Percentiles rank a stretch among this genome's conserved stretches.
Conservation (phyloP, 2,113 vertebrate genomes). For the Pangasianodon gigas region DNA sequence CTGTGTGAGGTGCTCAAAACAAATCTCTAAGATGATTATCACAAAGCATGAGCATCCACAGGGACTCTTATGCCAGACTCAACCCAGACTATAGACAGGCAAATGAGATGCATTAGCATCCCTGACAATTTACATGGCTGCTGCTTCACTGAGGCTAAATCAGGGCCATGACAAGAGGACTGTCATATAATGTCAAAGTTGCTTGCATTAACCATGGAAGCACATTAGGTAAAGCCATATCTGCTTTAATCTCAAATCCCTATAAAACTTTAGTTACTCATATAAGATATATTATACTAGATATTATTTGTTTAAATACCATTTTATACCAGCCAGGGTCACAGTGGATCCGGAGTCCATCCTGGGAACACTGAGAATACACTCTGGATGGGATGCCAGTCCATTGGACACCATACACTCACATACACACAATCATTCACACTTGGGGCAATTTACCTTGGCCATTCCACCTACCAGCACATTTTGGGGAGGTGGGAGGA, state of each 20-base stretch:
- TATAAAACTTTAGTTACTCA: background rate
- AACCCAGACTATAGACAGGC: background rate
- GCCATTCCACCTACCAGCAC: background rate
- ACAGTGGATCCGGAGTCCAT: background rate
- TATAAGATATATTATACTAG: background rate
- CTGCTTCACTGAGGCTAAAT: slow-evolving; percentile 52
- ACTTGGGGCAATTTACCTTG: background rate
- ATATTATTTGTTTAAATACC: background rate
- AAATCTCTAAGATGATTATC: slow-evolving; percentile 58
- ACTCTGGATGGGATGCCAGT: background rate
- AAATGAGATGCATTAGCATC: slow-evolving; percentile 46
- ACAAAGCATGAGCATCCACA: slow-evolving; percentile 54
- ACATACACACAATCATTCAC: background rate
- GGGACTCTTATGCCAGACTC: slow-evolving; percentile 22
- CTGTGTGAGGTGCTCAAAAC: slow-evolving; percentile 46
- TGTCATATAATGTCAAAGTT: background rate
- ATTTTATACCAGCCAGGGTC: background rate
- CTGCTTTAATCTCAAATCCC: slow-evolving; percentile 18
- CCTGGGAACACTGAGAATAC: background rate
- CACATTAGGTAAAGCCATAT: background rate
- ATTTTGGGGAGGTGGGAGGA: background rate
- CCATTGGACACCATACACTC: background rate
- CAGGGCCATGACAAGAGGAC: background rate
- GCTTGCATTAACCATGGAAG: background rate
- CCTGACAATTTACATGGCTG: slow-evolving; percentile 36